These are phyloP conservation scores for Lemur catta DNA, from an alignment of 2,797 vertebrate genomes.

Conservation along the genomic window DNA sequence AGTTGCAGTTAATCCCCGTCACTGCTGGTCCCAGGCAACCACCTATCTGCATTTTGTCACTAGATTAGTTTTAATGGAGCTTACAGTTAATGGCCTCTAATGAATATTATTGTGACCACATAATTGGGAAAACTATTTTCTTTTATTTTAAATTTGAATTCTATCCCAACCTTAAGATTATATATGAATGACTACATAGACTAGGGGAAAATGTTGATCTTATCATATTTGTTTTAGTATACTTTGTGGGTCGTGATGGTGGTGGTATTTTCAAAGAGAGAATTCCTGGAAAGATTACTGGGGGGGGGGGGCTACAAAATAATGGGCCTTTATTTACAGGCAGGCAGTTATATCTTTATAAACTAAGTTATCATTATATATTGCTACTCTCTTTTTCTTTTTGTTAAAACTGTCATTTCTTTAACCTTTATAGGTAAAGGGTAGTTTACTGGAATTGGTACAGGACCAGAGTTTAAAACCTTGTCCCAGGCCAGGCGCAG, in stretches of 20 bases:
- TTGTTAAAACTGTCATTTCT: neutral
- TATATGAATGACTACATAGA: neutral
- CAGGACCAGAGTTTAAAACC: neutral
- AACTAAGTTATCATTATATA: neutral
- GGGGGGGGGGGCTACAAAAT: neutral
- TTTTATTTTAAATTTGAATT: slow-evolving; percentile 4
- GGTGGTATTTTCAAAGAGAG: neutral
- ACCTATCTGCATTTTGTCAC: neutral
- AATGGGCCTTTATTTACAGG: neutral
- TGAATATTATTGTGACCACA: neutral
- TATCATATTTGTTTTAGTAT: neutral
- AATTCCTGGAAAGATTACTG: neutral
- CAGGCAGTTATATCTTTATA: neutral
- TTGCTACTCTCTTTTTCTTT: neutral
- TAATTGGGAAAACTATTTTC: neutral
- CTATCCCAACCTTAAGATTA: neutral
- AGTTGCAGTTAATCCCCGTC: neutral
- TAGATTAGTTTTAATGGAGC: neutral
- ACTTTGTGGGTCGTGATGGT: neutral
- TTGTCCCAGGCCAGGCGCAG: neutral
- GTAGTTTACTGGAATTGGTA: neutral
- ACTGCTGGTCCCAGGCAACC: neutral
- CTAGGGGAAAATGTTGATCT: neutral
- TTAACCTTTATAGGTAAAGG: neutral
- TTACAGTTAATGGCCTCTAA: neutral